phyloP scores from a whole-genome alignment of 2,797 vertebrate genomes.

The Caiman crocodilus region DNA sequence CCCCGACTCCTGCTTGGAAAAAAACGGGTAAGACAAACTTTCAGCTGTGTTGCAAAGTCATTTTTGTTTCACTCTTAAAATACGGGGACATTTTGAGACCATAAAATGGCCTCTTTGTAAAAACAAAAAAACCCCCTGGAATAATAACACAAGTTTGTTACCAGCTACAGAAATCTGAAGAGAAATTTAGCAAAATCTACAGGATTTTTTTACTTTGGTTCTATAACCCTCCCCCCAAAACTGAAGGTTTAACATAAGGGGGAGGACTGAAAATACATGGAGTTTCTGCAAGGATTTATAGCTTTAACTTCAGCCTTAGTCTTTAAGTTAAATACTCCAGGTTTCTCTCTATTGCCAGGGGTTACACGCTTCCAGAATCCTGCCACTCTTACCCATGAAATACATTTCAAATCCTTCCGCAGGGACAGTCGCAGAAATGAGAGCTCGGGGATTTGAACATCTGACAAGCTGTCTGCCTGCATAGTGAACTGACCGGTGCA shows the following conservation, averaged over 20 bases:
- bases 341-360: not conserved
- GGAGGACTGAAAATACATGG: not conserved
- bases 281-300: not conserved
- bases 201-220: rapidly evolving
- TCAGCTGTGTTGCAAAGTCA: not conserved
- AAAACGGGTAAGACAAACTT: not conserved
- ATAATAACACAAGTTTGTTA: not conserved
- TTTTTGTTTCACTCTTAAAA: not conserved
- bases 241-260: not conserved
- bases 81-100: not conserved
- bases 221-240: not conserved
- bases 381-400: not conserved
- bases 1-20: not conserved
- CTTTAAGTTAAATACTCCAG: not conserved
- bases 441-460: not conserved
- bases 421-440: not conserved
- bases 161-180: not conserved
- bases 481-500: not conserved
- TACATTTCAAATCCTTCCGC: not conserved
- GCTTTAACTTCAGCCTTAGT: rapidly evolving
- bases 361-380: rapidly evolving
- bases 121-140: not conserved
- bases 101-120: not conserved
- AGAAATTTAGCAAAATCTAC: not conserved
- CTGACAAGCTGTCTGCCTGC: not conserved